Conservation (phyloP, 1,140 invertebrate species). For the Trichogramma pretiosum region DNA sequence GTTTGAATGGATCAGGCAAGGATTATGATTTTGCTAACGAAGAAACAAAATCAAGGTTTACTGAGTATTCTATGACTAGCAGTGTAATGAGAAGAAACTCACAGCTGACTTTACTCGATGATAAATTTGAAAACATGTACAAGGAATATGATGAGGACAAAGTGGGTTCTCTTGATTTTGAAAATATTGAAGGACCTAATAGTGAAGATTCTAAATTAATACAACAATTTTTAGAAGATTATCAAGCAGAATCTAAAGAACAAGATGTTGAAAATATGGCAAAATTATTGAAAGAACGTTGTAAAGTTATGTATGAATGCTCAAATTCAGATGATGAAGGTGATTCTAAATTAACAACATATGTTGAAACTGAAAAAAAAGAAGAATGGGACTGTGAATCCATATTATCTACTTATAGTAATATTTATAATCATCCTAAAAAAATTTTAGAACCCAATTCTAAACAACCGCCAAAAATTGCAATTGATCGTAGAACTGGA, state of each 20-base stretch:
- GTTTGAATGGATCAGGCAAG: background rate
- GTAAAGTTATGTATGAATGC: constrained; percentile 28
- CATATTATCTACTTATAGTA: constrained; percentile 83
- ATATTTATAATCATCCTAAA: constrained; percentile 84
- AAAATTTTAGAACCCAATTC: constrained; percentile 75
- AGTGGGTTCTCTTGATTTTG: constrained; percentile 78
- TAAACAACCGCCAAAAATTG: constrained; percentile 55
- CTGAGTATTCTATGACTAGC: constrained; percentile 89
- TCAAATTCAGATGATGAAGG: constrained; percentile 44
- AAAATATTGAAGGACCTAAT: constrained; percentile 80
- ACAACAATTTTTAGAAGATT: constrained; percentile 50
- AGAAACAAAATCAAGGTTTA: constrained; percentile 82
- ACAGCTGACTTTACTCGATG: constrained; percentile 74
- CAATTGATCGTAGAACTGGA: constrained; percentile 62
- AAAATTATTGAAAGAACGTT: constrained; percentile 32
- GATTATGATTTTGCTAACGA: constrained; percentile 50
- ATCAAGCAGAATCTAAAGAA: constrained; percentile 41
- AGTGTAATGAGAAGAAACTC: constrained; percentile 83
- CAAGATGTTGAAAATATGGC: constrained; percentile 26
- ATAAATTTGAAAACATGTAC: constrained; percentile 86
- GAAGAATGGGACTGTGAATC: constrained; percentile 90
- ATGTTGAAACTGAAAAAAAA: constrained; percentile 50
- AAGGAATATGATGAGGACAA: constrained; percentile 81
- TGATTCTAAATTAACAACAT: constrained; percentile 47
- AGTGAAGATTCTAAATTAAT: constrained; percentile 59